Base-by-base conservation (phyloP, 2,797 vertebrate species). In the Amniataba percoides region DNA sequence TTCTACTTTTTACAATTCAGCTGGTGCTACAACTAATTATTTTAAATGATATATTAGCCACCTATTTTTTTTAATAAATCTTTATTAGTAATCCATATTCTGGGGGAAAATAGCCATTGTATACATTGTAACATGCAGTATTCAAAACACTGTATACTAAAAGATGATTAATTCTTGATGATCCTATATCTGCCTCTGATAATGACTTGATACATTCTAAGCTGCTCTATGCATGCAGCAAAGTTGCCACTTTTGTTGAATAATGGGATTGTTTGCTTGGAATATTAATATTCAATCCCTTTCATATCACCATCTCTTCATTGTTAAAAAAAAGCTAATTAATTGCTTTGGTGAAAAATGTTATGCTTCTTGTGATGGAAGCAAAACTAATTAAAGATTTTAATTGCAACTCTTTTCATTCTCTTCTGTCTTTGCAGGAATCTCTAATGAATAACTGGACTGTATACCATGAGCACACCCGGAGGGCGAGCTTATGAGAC, bases 361-460 rank as follows among this genome's bases (percentile, higher is more conserved):
- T 78, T 59, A 9, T 72, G 58, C 64, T 21, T 53, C 27, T 46
- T 42, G 18, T n/a, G 0, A 83, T 0, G 4, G 42, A 74, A 46
- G 64, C 45, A 57, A 85, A 85, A 45, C 68, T 62, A 71, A 81
- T 82, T 72, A 62, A 52, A 73, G 39, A 69, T 78, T 68, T 58
- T 75, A 81, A 85, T 81, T 82, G 51, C 61, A 40, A 18, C 55
- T 77, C 23, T 42, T 77, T 64, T 70, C 21, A 7, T 78, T 87
- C 3, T 80, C 23, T 73, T 80, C 46, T 77, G 48, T 79, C 36
- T 49, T 85, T 72, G 65, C 81, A 92, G 88, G 81, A 82, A 18
- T 79, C n/a, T 68, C 46, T 81, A 63, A 67, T 71, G 63, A 87
- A 85, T 70, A 64, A 77, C 31, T 53, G 75, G 75, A 87, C 81